Conservation (phyloP, 2,888 invertebrate species). For the Coelinius sp. region DNA sequence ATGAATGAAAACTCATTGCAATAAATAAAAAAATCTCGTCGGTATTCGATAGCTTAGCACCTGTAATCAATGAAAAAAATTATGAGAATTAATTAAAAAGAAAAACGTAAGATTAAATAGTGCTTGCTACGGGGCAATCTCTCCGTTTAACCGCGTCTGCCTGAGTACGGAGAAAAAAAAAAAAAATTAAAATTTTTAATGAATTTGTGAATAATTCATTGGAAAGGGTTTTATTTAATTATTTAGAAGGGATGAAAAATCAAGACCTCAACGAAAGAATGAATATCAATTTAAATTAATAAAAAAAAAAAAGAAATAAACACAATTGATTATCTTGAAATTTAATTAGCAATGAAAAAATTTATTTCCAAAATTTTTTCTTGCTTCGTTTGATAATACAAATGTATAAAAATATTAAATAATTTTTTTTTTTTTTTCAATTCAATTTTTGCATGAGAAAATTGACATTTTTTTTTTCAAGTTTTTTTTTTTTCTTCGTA, state of each 20-base stretch:
- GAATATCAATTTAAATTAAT: constrained; percentile 6
- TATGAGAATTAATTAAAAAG: neutral
- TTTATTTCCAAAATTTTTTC: neutral
- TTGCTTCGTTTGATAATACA: neutral
- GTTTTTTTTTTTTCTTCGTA: neutral
- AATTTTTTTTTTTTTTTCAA: neutral
- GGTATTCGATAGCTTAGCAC: constrained; percentile 51
- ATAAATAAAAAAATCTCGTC: constrained; percentile 51
- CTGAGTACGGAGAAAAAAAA: constrained; percentile 24
- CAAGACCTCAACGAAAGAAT: constrained; percentile 15
- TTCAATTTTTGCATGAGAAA: neutral
- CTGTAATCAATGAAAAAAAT: constrained; percentile 47
- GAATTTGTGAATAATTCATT: constrained; percentile 19
- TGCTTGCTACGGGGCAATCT: constrained; percentile 49
- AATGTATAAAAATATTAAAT: constrained; percentile 3
- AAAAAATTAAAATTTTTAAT: no score
- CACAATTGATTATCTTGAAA: neutral
- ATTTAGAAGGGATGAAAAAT: no score
- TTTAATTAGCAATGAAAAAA: neutral
- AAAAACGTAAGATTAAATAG: constrained; percentile 36
- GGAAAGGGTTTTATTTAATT: constrained; percentile 16
- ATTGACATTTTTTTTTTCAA: neutral
- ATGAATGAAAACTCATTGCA: constrained; percentile 45
- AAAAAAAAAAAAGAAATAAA: constrained; percentile 21
- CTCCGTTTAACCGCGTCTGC: constrained; percentile 37